A percentile compares a stretch with the other conserved stretches of the same genome.
phyloP scores from a whole-genome alignment of 2,797 vertebrate genomes.

The Clamator glandarius region DNA sequence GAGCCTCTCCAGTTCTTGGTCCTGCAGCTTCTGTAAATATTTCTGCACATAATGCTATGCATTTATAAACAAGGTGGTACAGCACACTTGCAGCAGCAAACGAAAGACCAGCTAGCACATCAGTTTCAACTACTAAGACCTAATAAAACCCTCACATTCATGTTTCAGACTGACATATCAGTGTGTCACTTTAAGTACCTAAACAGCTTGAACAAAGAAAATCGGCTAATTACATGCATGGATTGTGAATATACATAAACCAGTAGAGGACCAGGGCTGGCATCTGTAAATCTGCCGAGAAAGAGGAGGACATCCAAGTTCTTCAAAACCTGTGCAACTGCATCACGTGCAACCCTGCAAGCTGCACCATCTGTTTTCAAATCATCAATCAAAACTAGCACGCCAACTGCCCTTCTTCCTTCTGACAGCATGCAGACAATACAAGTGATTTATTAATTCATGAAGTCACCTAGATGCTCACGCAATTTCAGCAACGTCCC shows the following conservation, averaged over 20 bases:
- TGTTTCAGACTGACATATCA: neutral
- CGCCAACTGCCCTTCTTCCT: neutral
- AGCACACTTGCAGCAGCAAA: neutral
- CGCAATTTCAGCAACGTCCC: accelerated
- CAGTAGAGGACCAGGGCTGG: neutral
- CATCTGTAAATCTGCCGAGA: neutral
- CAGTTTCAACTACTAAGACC: neutral
- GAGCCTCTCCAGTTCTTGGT: neutral
- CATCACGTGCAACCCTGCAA: neutral
- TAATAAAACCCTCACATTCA: neutral
- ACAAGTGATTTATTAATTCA: neutral
- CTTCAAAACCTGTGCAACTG: neutral
- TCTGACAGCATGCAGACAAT: neutral
- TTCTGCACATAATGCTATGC: neutral
- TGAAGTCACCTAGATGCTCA: neutral
- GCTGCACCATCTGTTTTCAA: constrained; percentile 2
- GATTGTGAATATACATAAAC: neutral
- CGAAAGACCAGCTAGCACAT: neutral
- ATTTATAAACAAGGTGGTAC: neutral
- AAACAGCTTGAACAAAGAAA: neutral
- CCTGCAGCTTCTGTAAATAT: neutral
- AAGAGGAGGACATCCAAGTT: neutral
- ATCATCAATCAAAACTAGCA: neutral
- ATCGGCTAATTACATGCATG: neutral
- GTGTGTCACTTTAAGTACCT: neutral